These are phyloP conservation scores for Scartelaos histophorus DNA, from an alignment of 2,113 vertebrate genomes.

Conservation along the genomic window DNA sequence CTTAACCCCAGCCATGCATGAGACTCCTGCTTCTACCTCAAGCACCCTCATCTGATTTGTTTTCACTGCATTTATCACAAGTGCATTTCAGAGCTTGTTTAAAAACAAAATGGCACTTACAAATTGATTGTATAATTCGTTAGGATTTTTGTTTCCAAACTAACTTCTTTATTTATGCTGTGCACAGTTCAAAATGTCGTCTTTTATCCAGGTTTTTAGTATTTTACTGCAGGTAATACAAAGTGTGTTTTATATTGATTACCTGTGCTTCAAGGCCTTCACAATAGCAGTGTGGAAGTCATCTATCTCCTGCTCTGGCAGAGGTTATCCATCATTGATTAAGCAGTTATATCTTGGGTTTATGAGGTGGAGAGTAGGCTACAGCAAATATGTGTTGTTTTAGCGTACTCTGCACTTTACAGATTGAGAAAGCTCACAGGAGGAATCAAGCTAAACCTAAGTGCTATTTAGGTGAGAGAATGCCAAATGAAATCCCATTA, in stretches of 20 bases:
- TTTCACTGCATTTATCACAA: neutral
- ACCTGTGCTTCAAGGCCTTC: constrained; percentile 3
- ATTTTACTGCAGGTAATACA: constrained; percentile 7
- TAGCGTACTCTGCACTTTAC: neutral
- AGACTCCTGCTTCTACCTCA: neutral
- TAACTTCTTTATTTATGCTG: neutral
- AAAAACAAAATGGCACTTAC: neutral
- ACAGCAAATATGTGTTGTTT: constrained; percentile 1
- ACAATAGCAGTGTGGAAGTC: neutral
- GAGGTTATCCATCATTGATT: constrained; percentile 34
- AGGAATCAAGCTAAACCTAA: constrained; percentile 11
- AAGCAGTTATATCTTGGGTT: constrained; percentile 28
- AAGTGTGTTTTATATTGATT: constrained; percentile 32
- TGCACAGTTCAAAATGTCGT: neutral
- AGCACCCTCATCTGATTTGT: neutral
- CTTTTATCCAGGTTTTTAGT: neutral
- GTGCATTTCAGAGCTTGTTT: neutral
- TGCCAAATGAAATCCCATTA: too few species aligned
- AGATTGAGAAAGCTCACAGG: constrained; percentile 15
- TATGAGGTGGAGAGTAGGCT: constrained; percentile 14
- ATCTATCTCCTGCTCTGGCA: constrained; percentile 17
- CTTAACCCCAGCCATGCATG: neutral
- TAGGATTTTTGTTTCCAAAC: neutral
- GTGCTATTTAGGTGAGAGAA: constrained; percentile 7
- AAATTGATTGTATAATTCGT: too few species aligned